Evolutionary conservation across 2,113 vertebrate species (phyloP), one percentile per base, ranked within the genome.

Genomic region (Neomonachus schauinslandi): DNA sequence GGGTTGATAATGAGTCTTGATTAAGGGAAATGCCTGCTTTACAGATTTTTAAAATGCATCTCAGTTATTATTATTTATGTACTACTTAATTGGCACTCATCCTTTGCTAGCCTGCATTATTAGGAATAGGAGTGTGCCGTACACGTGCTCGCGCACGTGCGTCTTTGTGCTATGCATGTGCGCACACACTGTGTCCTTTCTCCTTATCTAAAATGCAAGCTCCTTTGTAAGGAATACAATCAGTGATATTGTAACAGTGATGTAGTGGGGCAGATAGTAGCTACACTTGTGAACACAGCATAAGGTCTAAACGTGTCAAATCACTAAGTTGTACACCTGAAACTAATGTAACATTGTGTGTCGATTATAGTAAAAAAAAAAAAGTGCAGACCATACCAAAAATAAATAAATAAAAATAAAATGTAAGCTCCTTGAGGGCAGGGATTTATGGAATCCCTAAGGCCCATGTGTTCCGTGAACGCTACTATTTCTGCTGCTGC

Each of bases 201-300:
- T 81, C 36, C 82, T 91, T 63, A 69, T 71, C 31, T 81, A 76
- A 92, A 95, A 57, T 71, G 24, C 42, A 94, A 89, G 42, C 63
- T 80, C 55, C 61, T 55, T 63, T 11, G 4, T 49, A 77, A 77
- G 42, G 74, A 49, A 31, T 16, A 18, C 42, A 49, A 26, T 49
- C 26, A 16, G 14, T 77, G 26, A 49, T 76, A 46, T 2, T 46
- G 6, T 49, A 9, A 49, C 26, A 77, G 74, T 4, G 4, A 77
- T 9, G 7, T 46, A 31, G 9, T 49, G 74, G 26, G 74, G 18
- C 26, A 10, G 42, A 15, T 14, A 46, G 26, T 49, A 28, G 74
- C 14, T 16, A 77, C 8, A 10, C 26, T 77, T 28, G 14, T 49
- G 74, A 49, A 49, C 74, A 69, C 67, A 69, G 67, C 33, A 18